Evolutionary conservation across 2,888 invertebrate species (phyloP), one percentile per base, ranked within the genome.

Genomic region (Lasioglossum lativentre): DNA sequence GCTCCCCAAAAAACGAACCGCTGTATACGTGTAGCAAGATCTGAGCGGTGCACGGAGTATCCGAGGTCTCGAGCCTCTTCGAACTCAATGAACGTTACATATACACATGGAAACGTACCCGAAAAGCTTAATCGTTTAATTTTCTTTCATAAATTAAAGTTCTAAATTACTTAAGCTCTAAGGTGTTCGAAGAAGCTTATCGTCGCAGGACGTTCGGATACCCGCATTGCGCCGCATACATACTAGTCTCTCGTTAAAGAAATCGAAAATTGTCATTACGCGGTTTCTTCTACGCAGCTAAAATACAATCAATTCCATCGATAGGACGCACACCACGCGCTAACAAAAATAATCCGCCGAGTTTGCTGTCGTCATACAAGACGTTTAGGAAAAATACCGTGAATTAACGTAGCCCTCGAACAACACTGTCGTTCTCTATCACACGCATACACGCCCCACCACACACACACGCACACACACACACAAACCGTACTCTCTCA

Each of bases 231-330:
- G 30, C 30, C 45, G 47, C 72, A 70, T 68, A 47, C 45, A 42
- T 34, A 34, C 34, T 34, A 79, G 66, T 6, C 70, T 40, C 10
- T 52, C 38, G 30, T 16, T n/a, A 40, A 52, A 59, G 27, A 78
- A 66, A 78, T 56, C 40, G 45, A 66, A 56, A 78, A 78, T 30
- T n/a, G 40, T 30, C 30, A 27, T 42, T 38, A 40, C 6, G 66
- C 66, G 19, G 66, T 34, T 66, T 34, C 66, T 19, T 16, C 70
- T 52, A 72, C 47, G 34, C 68, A 68, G 68, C 47, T 47, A 38
- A 34, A 3, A 34, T 34, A 78, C 34, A n/a, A 78, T 84, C 83
- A 85, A 85, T 85, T 85, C 85, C 85, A 38, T 78, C n/a, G 38
- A 85, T 85, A 85, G 85, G 85, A 78, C 71, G 63, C 78, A 71